Conservation (phyloP, 2,113 vertebrate species). For the Pelvicachromis taeniatus region DNA sequence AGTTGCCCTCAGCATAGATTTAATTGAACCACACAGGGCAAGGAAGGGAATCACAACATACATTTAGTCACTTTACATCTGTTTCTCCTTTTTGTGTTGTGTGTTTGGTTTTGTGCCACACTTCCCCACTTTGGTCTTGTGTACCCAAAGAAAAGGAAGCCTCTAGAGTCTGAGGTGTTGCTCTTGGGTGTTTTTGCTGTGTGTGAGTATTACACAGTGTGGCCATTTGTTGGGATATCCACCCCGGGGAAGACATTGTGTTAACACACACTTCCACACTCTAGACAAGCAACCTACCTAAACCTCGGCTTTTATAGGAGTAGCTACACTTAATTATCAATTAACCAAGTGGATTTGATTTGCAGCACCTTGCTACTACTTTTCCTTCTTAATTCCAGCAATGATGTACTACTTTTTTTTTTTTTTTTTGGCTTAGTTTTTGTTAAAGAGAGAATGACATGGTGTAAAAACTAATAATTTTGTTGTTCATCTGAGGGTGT, state of each 20-base stretch:
- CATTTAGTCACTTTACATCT: background rate
- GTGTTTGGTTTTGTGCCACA: background rate
- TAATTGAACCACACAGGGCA: background rate
- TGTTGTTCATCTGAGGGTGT: background rate
- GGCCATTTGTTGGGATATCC: background rate
- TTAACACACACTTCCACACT: background rate
- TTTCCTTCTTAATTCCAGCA: background rate
- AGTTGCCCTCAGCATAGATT: background rate
- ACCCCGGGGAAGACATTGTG: background rate
- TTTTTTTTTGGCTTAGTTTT: background rate
- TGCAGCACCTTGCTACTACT: background rate
- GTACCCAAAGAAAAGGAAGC: background rate
- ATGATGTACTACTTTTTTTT: background rate
- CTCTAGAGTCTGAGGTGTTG: background rate
- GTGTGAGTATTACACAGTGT: background rate
- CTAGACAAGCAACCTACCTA: background rate
- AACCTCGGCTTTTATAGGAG: background rate
- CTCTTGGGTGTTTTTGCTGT: background rate
- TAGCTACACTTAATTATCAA: background rate
- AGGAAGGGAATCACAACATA: background rate
- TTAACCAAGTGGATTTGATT: background rate
- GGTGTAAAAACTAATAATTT: background rate
- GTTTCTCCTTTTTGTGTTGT: background rate
- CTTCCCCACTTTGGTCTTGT: background rate
- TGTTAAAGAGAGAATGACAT: background rate